Evolutionary conservation across 2,113 vertebrate species (phyloP).

Genomic region (Fulmarus glacialis): DNA sequence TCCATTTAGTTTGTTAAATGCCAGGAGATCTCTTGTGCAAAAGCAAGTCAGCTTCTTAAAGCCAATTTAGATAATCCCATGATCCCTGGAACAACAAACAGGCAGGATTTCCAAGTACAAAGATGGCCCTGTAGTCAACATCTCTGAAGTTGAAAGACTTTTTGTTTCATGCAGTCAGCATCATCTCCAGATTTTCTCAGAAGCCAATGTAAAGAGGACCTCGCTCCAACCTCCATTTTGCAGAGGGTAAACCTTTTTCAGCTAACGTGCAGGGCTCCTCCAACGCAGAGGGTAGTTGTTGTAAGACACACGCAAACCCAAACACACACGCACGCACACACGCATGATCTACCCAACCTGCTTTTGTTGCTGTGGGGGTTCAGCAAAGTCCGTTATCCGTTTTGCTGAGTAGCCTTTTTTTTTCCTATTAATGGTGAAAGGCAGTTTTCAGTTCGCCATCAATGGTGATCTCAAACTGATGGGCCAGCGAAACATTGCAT

Average conservation of each 20-base stretch:
- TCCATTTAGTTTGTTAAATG: neutral
- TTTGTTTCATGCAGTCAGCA: neutral
- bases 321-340: neutral
- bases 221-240: neutral
- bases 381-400: neutral
- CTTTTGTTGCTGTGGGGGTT: neutral
- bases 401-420: slow-evolving; percentile 17
- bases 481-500: neutral
- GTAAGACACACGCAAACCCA: neutral
- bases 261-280: neutral
- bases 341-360: neutral
- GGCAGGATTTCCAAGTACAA: slow-evolving; percentile 3
- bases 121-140: neutral
- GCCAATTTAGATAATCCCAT: slow-evolving; percentile 22
- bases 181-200: neutral
- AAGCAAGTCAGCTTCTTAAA: neutral
- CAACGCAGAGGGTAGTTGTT: neutral
- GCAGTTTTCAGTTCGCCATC: slow-evolving; percentile 30
- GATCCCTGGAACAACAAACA: neutral
- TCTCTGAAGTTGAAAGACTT: neutral
- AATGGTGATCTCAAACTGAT: slow-evolving; percentile 18
- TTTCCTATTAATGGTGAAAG: neutral
- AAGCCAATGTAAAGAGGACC: neutral
- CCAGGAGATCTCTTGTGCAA: neutral
- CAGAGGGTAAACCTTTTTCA: neutral